Base-by-base conservation (phyloP, 2,888 invertebrate species). In the Brenthis hecate region DNA sequence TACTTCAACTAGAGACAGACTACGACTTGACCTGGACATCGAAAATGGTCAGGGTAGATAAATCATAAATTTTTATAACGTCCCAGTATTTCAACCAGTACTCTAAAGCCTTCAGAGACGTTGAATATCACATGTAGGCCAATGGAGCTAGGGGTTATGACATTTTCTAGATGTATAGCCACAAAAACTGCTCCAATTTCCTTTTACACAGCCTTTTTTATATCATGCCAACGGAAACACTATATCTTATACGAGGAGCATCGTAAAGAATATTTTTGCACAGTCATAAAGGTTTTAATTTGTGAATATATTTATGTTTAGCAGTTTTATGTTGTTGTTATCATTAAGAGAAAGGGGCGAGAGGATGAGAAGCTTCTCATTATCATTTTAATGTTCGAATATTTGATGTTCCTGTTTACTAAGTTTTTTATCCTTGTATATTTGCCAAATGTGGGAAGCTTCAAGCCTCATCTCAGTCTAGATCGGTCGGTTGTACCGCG, bases 371-470 rank as follows among this genome's bases (percentile, higher is more conserved):
- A 48, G 23, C 36, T 51, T 28, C 43, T 66, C 47, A 51, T 47
- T 69, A 55, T 51, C 56, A 51, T 56, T 69, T 54, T 61, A 67
- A 58, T 58, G 70, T 65, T 66, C 64, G 64, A 60, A 62, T 74
- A 66, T 73, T 84, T 85, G 84, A 83, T 83, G 81, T 78, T 78
- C 79, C 79, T 85, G 81, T 85, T 85, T 84, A 82, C 83, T 82
- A 85, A 82, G 82, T 81, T 83, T 86, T 86, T 85, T 83, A 83
- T 84, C 78, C 81, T 81, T 78, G 80, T 78, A 77, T 82, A 81
- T 85, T 87, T 87, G 83, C 83, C 81, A 83, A 85, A 81, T 78
- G 77, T 79, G 79, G 76, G 80, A 73, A 78, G 81, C 79, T 80
- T 80, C 51, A 80, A 61, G 62, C 43, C 64, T 67, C 80, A 84